A percentile compares a stretch with the other conserved stretches of the same genome.
Conservation (phyloP, 2,888 invertebrate species). For the Fragum whitleyi region DNA sequence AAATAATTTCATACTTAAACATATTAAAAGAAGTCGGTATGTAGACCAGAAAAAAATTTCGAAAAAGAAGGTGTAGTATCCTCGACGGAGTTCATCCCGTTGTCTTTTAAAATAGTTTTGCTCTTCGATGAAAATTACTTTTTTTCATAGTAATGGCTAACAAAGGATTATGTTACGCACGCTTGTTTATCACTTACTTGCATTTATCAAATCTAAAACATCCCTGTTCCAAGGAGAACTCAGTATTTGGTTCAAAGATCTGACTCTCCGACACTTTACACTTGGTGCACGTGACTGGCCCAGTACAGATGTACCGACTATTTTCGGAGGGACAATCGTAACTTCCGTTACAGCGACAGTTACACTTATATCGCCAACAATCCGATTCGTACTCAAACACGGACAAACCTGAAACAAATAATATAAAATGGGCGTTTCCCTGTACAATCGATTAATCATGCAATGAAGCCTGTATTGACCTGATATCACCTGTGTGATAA, state of each 20-base stretch:
- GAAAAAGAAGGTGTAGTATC: too few species aligned
- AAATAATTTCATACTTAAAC: too few species aligned
- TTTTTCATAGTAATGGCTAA: too few species aligned
- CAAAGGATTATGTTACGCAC: too few species aligned
- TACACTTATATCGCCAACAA: conserved; percentile 67
- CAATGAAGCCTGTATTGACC: too few species aligned
- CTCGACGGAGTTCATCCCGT: too few species aligned
- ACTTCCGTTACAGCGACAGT: conserved; percentile 67
- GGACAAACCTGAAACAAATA: conserved; percentile 15
- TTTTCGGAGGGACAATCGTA: conserved; percentile 63
- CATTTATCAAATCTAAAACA: conserved; percentile 73
- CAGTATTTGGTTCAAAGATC: conserved; percentile 65
- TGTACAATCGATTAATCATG: too few species aligned
- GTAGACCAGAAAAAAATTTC: too few species aligned
- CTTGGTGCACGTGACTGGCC: conserved; percentile 37
- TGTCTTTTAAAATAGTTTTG: too few species aligned
- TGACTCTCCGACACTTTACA: conserved; percentile 52
- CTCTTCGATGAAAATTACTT: too few species aligned
- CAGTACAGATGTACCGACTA: conserved; percentile 59
- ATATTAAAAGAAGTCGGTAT: too few species aligned
- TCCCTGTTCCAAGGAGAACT: conserved; percentile 67
- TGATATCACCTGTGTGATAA: too few species aligned
- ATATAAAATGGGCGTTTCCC: not conserved
- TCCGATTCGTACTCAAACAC: conserved; percentile 57
- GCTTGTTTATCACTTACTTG: conserved; percentile 65